Percentiles rank a stretch among this genome's conserved stretches.
Evolutionary conservation across 92 coral and sea anemone species (phyloP).

Genomic region (Porites cylindrica): DNA sequence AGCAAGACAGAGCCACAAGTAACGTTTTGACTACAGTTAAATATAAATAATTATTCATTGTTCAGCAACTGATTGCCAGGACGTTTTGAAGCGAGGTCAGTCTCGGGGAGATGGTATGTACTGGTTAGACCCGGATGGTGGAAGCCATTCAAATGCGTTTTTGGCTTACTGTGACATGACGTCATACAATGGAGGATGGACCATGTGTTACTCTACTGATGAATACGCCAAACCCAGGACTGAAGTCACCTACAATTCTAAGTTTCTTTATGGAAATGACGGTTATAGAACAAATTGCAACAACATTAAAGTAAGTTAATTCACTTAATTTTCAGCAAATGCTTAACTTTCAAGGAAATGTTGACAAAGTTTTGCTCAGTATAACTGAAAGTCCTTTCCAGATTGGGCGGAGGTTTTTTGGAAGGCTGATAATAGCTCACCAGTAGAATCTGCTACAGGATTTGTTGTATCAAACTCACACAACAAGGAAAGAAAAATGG

Average conservation of each 20-base stretch:
- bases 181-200: conserved; percentile 67
- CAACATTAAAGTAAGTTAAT: conserved; percentile 25
- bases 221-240: conserved; percentile 25
- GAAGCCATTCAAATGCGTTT: conserved; percentile 28
- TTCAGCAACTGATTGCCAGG: conserved; percentile 19
- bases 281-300: conserved; percentile 50
- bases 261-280: conserved; percentile 34
- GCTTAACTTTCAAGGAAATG: too few species aligned
- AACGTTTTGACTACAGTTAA: neutral
- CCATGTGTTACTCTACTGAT: conserved; percentile 63
- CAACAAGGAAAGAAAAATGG: too few species aligned
- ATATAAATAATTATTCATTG: neutral
- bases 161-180: conserved; percentile 61
- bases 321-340: neutral
- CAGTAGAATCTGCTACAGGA: too few species aligned
- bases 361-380: too few species aligned
- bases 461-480: too few species aligned
- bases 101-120: conserved; percentile 41
- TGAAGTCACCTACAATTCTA: conserved; percentile 29
- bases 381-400: too few species aligned
- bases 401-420: too few species aligned
- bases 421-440: too few species aligned
- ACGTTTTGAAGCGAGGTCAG: neutral
- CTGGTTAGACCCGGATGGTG: conserved; percentile 52
- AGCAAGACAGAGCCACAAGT: too few species aligned